phyloP scores from a whole-genome alignment of 2,888 invertebrate species.

The Phragmatobia fuliginosa region DNA sequence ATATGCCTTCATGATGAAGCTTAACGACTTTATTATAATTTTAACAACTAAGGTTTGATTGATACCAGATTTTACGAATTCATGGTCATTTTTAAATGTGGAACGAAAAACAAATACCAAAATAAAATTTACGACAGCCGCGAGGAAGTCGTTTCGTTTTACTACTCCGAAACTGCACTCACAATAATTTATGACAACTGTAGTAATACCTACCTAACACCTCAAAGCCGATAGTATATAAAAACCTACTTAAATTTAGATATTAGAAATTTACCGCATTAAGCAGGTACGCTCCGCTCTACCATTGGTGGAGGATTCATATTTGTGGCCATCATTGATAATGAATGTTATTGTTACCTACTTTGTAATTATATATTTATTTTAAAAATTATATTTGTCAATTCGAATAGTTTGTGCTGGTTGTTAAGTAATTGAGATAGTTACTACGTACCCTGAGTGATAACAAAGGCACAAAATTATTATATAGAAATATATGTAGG shows the following conservation, averaged over 20 bases:
- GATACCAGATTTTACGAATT: conserved; percentile 47
- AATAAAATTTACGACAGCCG: conserved; percentile 39
- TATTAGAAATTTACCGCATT: conserved; percentile 48
- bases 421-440: conserved; percentile 43
- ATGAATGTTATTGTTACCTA: conserved; percentile 49
- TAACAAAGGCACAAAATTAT: conserved; percentile 64
- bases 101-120: conserved; percentile 35
- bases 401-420: conserved; percentile 49
- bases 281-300: conserved; percentile 33
- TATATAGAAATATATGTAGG: conserved; percentile 44
- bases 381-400: conserved; percentile 51
- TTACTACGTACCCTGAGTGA: conserved; percentile 58
- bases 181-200: conserved; percentile 25
- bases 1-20: conserved; percentile 62
- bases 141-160: conserved; percentile 34
- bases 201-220: conserved; percentile 16
- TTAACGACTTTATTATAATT: conserved; percentile 59
- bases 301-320: conserved; percentile 29
- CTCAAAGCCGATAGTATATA: conserved; percentile 25
- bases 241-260: conserved; percentile 31
- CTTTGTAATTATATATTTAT: conserved; percentile 43
- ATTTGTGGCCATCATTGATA: conserved; percentile 41
- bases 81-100: conserved; percentile 45
- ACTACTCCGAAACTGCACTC: conserved; percentile 31
- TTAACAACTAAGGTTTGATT: conserved; percentile 52